These are phyloP conservation scores for Eudasyphora cyanicolor DNA, from an alignment of 2,888 invertebrate species.

Conservation along the genomic window DNA sequence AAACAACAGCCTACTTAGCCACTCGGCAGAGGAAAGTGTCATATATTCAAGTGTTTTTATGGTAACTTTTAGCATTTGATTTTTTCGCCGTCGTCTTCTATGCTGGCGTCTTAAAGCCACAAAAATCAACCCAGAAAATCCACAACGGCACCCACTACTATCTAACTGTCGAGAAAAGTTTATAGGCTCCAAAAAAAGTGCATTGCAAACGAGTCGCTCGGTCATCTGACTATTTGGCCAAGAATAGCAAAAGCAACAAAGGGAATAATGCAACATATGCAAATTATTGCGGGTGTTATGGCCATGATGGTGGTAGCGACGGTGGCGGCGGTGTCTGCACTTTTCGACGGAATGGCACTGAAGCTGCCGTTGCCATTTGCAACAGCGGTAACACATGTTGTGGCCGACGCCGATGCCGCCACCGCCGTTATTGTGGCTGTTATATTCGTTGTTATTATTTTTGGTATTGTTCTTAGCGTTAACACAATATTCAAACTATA, in stretches of 20 bases:
- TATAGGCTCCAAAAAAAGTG: constrained; percentile 44
- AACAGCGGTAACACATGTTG: constrained; percentile 1
- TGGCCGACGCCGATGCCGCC: constrained; percentile 17
- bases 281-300: constrained; percentile 65
- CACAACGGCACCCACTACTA: constrained; percentile 48
- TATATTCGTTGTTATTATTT: constrained; percentile 59
- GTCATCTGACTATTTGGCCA: neutral
- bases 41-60: constrained; percentile 59
- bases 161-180: constrained; percentile 19
- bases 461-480: constrained; percentile 63
- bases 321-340: too few species aligned
- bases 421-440: constrained; percentile 39
- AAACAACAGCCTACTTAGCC: neutral
- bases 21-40: constrained; percentile 57
- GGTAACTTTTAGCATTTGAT: constrained; percentile 41
- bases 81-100: constrained; percentile 25
- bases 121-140: constrained; percentile 16
- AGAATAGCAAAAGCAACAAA: constrained; percentile 53
- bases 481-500: constrained; percentile 68
- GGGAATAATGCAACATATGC: constrained; percentile 55
- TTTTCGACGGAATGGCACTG: constrained; percentile 36
- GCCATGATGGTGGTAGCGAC: constrained; percentile 12
- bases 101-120: constrained; percentile 50
- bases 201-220: constrained; percentile 31
- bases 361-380: constrained; percentile 38